Percentiles rank a stretch among this genome's conserved stretches.
phyloP scores from a whole-genome alignment of 2,113 vertebrate species.

The Neoarius graeffei region DNA sequence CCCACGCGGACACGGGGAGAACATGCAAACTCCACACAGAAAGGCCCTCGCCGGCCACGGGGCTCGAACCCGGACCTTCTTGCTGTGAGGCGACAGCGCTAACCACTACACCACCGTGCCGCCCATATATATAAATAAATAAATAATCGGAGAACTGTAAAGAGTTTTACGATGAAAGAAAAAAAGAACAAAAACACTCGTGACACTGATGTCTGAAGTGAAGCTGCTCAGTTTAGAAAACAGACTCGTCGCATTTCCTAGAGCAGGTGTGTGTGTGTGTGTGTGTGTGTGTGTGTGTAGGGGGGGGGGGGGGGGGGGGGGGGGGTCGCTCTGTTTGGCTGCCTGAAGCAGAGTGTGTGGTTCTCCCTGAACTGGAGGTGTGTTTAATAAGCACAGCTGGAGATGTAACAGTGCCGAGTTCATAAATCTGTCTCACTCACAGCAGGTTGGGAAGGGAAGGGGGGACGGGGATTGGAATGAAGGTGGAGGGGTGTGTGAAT shows the following conservation, averaged over 20 bases:
- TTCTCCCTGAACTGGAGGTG: conserved; percentile 20
- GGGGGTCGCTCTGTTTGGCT: neutral
- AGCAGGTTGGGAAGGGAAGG: neutral
- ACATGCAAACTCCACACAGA: too few relatives aligned
- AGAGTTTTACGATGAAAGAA: neutral
- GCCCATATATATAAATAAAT: too few relatives aligned
- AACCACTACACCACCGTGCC: too few relatives aligned
- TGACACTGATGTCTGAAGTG: neutral
- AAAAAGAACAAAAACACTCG: neutral
- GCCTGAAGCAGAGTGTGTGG: conserved; percentile 12
- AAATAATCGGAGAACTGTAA: too few relatives aligned
- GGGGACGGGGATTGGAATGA: too few relatives aligned
- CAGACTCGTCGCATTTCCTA: neutral
- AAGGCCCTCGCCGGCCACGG: too few relatives aligned
- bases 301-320: too few relatives aligned
- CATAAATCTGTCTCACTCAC: conserved; percentile 46
- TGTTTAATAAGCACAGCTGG: conserved; percentile 53
- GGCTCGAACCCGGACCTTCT: too few relatives aligned
- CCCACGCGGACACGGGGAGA: too few relatives aligned
- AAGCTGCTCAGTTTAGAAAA: neutral
- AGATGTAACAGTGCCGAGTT: conserved; percentile 28
- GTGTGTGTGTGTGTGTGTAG: conserved; percentile 21
- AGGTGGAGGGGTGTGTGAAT: too few relatives aligned
- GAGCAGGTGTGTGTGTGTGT: neutral
- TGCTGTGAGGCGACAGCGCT: too few relatives aligned